Percentiles rank a stretch among this genome's conserved stretches.
These are phyloP conservation scores for Cydia strobilella DNA, from an alignment of 1,140 invertebrate genomes.

Conservation along the genomic window DNA sequence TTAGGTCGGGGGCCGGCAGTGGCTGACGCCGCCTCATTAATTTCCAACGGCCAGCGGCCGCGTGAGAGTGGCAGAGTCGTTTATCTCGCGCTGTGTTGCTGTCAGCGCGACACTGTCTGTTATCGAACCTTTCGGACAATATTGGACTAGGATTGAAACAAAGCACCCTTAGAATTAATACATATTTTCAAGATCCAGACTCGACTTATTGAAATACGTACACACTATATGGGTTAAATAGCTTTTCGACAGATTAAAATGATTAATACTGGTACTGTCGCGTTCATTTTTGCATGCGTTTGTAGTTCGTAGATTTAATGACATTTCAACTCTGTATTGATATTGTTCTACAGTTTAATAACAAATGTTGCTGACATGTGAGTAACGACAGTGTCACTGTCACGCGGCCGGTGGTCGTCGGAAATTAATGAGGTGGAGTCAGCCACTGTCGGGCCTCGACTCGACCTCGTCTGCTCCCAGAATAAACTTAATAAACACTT, in stretches of 20 bases:
- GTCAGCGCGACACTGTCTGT: slow-evolving; percentile 51
- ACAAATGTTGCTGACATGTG: slow-evolving; percentile 48
- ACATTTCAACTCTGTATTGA: not conserved
- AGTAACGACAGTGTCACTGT: slow-evolving; percentile 69
- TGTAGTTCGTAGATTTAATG: no score
- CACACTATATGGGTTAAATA: no score
- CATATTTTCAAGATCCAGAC: not conserved
- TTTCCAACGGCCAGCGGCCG: slow-evolving; percentile 55
- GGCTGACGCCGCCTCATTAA: slow-evolving; percentile 57
- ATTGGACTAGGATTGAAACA: not conserved
- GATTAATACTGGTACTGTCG: no score
- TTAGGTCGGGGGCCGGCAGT: slow-evolving; percentile 38
- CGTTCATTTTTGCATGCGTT: no score
- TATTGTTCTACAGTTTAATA: slow-evolving; percentile 34
- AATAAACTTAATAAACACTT: slow-evolving; percentile 7
- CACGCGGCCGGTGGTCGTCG: slow-evolving; percentile 54
- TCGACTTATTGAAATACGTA: not conserved
- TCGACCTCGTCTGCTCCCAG: slow-evolving; percentile 33
- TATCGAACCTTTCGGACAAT: slow-evolving; percentile 36
- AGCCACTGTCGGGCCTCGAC: slow-evolving; percentile 40
- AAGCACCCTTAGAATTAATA: not conserved
- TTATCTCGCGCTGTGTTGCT: slow-evolving; percentile 56
- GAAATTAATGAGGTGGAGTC: slow-evolving; percentile 58
- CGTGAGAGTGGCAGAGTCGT: slow-evolving; percentile 68
- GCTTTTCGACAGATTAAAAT: no score